Conservation (phyloP, 2,888 invertebrate genomes). For the Drosophila parthenogenetica region DNA sequence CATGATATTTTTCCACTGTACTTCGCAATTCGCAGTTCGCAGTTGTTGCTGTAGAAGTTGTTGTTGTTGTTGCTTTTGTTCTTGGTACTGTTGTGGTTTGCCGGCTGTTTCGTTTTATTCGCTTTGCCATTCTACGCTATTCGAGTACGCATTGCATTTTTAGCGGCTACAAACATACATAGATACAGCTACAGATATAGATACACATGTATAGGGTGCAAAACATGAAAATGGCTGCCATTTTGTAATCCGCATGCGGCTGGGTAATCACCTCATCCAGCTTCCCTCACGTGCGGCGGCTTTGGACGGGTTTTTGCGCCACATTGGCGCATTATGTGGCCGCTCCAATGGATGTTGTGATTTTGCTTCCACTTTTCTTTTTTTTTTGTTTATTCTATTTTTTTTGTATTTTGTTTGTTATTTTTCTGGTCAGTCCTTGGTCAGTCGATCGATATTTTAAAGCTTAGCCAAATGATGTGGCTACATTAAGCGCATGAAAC, state of each 20-base stretch:
- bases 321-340: slow-evolving; percentile 68
- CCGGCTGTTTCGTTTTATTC: slow-evolving; percentile 16
- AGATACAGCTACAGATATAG: slow-evolving; percentile 20
- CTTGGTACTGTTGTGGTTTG: slow-evolving; percentile 20
- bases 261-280: slow-evolving; percentile 71
- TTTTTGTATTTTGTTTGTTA: slow-evolving; percentile 5
- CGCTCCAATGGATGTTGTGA: slow-evolving; percentile 50
- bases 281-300: slow-evolving; percentile 67
- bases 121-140: slow-evolving; percentile 28
- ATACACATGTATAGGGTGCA: slow-evolving; percentile 18
- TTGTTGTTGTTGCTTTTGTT: slow-evolving; percentile 27
- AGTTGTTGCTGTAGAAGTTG: slow-evolving; percentile 30
- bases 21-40: slow-evolving; percentile 17
- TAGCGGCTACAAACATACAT: slow-evolving; percentile 49
- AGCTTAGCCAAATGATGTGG: slow-evolving; percentile 68
- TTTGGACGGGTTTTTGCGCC: slow-evolving; percentile 69
- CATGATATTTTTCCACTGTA: slow-evolving; percentile 24
- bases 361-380: slow-evolving; percentile 36
- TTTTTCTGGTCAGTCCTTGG: slow-evolving; percentile 23
- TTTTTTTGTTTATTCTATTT: slow-evolving; percentile 2
- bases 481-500: slow-evolving; percentile 40
- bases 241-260: slow-evolving; percentile 80
- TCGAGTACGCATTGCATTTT: slow-evolving; percentile 65
- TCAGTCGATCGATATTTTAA: slow-evolving; percentile 76
- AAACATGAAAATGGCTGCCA: slow-evolving; percentile 74